Conservation (phyloP, 2,797 vertebrate species). For the Catharus ustulatus region DNA sequence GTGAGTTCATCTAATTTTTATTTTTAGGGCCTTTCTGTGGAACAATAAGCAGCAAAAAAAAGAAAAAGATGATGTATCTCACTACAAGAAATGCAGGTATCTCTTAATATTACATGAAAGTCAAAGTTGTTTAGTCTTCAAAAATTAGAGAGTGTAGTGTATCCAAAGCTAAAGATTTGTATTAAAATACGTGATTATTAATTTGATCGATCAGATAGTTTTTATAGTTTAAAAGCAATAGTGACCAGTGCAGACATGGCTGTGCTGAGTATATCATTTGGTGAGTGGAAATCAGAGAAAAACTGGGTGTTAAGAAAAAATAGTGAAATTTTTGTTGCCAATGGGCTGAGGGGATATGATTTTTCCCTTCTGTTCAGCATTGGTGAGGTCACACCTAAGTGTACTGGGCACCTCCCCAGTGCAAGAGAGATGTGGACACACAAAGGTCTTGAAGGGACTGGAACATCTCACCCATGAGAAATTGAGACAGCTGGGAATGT, state of each 20-base stretch:
- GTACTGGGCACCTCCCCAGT: background rate
- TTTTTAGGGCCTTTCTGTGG: constrained; percentile 92
- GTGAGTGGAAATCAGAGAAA: background rate
- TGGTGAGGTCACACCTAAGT: background rate
- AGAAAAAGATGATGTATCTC: constrained; percentile 99
- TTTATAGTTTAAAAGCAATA: background rate
- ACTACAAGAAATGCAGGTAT: constrained; percentile 97
- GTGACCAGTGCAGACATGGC: background rate
- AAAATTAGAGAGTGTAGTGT: background rate
- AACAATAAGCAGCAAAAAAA: constrained; percentile 89
- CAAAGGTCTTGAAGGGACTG: background rate
- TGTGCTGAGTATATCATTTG: background rate
- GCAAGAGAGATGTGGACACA: background rate
- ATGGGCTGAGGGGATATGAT: background rate
- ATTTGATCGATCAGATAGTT: background rate
- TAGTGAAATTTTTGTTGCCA: background rate
- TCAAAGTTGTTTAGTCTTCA: background rate
- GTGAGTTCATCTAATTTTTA: background rate
- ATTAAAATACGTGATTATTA: background rate
- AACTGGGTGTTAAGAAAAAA: background rate
- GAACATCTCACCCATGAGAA: background rate
- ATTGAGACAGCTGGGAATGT: background rate
- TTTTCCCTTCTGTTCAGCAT: background rate
- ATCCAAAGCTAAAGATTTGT: background rate
- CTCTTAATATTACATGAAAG: background rate